These are phyloP conservation scores for Rhinoraja longicauda DNA, from an alignment of 2,797 vertebrate species.

Conservation along the genomic window DNA sequence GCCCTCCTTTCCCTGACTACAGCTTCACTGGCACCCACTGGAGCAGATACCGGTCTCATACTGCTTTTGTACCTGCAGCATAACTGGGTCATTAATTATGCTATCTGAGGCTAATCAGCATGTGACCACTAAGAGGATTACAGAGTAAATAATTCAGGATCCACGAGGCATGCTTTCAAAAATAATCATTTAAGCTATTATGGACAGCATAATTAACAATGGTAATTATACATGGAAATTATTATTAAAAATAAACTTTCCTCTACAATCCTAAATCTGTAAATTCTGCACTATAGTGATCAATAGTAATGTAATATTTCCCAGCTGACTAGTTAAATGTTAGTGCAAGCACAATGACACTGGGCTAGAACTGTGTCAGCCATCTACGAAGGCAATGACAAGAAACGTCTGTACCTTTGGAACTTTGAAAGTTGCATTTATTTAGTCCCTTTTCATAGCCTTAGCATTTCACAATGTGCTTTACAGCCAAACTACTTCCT, in stretches of 20 bases:
- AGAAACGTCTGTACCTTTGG: too few relatives aligned
- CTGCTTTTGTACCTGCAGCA: background rate
- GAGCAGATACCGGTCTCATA: background rate
- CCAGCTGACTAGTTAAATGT: background rate
- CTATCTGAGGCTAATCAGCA: conserved; percentile 18
- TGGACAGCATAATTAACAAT: conserved; percentile 11
- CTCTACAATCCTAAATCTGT: background rate
- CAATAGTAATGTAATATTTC: background rate
- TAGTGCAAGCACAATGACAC: background rate
- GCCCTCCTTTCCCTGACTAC: background rate
- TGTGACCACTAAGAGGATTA: conserved; percentile 32
- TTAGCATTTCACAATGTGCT: background rate
- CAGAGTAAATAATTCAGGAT: conserved; percentile 29
- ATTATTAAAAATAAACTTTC: background rate
- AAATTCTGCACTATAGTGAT: background rate
- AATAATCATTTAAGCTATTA: background rate
- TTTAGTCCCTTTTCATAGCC: background rate
- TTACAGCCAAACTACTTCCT: background rate
- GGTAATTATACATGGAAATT: background rate
- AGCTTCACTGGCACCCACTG: background rate
- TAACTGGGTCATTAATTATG: conserved; percentile 9
- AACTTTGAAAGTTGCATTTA: background rate
- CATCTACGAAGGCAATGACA: too few relatives aligned
- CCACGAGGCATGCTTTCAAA: conserved; percentile 2
- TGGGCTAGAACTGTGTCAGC: background rate